phyloP scores from a whole-genome alignment of 1,140 invertebrate species.

The Maconellicoccus hirsutus region DNA sequence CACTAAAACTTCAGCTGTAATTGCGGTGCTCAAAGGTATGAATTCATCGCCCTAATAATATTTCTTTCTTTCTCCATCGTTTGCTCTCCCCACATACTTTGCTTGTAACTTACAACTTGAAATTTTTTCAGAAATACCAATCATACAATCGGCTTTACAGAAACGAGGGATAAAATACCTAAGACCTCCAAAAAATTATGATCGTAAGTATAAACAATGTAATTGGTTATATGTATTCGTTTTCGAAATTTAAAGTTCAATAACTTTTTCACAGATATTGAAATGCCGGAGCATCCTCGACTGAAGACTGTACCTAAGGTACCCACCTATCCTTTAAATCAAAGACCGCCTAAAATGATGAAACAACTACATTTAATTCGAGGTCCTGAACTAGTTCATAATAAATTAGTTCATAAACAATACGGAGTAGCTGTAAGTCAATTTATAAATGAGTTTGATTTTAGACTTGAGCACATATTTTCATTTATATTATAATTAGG shows the following conservation, averaged over 20 bases:
- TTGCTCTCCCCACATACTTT: too few species aligned
- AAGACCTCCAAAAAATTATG: conserved; percentile 25
- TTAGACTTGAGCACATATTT: background rate
- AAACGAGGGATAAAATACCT: conserved; percentile 25
- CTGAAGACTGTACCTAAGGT: conserved; percentile 55
- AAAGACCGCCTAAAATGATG: conserved; percentile 68
- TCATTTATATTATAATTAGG: background rate
- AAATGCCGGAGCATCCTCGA: conserved; percentile 57
- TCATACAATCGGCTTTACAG: background rate
- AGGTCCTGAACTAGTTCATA: conserved; percentile 78
- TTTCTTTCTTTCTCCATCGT: too few species aligned
- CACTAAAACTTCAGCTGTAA: background rate
- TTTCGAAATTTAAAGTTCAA: background rate
- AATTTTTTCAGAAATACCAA: background rate
- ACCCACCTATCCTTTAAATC: conserved; percentile 49
- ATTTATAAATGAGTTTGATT: conserved; percentile 31
- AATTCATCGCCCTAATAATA: too few species aligned
- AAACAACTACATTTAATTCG: conserved; percentile 70
- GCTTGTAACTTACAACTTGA: background rate
- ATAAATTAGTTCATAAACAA: conserved; percentile 71
- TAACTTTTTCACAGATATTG: conserved; percentile 32
- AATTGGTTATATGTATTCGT: background rate
- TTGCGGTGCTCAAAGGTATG: background rate
- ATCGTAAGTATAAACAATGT: conserved; percentile 23
- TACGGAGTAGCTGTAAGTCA: conserved; percentile 83